A percentile compares a stretch with the other conserved stretches of the same genome.
These are phyloP conservation scores for Artibeus jamaicensis DNA, from an alignment of 2,797 vertebrate genomes.

Conservation along the genomic window DNA sequence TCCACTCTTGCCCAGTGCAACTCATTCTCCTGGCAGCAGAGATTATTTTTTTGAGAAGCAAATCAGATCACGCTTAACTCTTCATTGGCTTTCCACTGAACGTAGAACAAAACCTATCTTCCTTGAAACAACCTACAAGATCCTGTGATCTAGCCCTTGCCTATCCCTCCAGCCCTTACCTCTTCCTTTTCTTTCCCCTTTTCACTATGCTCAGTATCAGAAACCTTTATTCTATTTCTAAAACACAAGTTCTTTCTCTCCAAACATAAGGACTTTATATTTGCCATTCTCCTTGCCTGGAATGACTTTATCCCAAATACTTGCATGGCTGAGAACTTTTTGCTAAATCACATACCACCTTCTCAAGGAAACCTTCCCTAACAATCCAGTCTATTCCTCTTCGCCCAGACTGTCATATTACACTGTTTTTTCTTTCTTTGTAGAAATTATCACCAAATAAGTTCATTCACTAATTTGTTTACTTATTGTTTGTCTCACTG, in stretches of 20 bases:
- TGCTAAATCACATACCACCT: neutral
- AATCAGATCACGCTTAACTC: neutral
- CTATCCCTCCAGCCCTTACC: neutral
- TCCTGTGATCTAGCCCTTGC: neutral
- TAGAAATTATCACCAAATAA: neutral
- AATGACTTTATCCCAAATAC: neutral
- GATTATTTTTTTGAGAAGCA: neutral
- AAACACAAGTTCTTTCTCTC: neutral
- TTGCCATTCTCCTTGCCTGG: neutral
- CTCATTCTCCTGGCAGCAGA: neutral
- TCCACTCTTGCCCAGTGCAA: neutral
- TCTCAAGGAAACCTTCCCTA: neutral
- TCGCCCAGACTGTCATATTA: neutral
- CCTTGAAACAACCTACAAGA: neutral
- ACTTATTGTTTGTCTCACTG: neutral
- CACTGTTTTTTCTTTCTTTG: neutral
- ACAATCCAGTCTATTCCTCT: neutral
- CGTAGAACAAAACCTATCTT: neutral
- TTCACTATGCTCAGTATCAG: neutral
- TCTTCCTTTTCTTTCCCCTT: neutral
- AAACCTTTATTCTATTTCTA: neutral
- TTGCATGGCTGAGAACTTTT: neutral
- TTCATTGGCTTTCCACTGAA: neutral
- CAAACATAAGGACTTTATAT: neutral
- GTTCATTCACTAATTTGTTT: neutral